phyloP scores from a whole-genome alignment of 2,113 vertebrate species.

The Cavia aperea region DNA sequence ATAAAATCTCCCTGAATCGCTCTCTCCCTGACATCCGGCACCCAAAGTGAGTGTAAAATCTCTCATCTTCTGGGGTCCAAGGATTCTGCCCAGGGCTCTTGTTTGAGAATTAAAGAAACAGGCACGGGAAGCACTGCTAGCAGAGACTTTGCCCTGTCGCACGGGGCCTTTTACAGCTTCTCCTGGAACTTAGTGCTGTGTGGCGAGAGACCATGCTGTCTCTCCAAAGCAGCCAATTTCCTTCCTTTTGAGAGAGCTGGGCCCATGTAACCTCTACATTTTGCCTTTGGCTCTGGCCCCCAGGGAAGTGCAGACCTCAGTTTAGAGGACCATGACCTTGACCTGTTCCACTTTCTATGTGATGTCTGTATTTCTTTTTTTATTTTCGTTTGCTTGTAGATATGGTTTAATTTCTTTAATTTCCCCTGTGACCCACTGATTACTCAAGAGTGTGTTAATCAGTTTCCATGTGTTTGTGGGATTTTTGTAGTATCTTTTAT shows the following conservation, averaged over 20 bases:
- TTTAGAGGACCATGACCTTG: neutral
- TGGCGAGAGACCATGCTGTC: neutral
- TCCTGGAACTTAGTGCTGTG: neutral
- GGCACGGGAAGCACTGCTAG: neutral
- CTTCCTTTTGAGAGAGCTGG: neutral
- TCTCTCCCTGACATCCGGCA: constrained; percentile 97
- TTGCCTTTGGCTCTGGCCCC: neutral
- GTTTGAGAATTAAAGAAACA: constrained; percentile 6
- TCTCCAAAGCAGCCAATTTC: neutral
- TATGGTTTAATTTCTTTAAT: too few species aligned
- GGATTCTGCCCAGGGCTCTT: neutral
- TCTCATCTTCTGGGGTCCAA: constrained; percentile 27
- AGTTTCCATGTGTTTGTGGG: too few species aligned
- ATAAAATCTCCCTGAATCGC: constrained; percentile 94
- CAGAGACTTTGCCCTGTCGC: neutral
- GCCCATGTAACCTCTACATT: neutral
- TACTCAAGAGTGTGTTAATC: too few species aligned
- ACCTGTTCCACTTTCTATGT: neutral
- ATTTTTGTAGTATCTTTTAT: too few species aligned
- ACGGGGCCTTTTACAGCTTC: neutral
- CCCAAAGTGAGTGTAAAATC: constrained; percentile 84
- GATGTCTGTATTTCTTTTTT: neutral
- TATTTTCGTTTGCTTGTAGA: too few species aligned
- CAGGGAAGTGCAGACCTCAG: neutral
- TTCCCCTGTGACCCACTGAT: too few species aligned